A percentile compares a stretch with the other conserved stretches of the same genome.
phyloP scores from a whole-genome alignment of 2,888 invertebrate species.

The Phyllotreta striolata region DNA sequence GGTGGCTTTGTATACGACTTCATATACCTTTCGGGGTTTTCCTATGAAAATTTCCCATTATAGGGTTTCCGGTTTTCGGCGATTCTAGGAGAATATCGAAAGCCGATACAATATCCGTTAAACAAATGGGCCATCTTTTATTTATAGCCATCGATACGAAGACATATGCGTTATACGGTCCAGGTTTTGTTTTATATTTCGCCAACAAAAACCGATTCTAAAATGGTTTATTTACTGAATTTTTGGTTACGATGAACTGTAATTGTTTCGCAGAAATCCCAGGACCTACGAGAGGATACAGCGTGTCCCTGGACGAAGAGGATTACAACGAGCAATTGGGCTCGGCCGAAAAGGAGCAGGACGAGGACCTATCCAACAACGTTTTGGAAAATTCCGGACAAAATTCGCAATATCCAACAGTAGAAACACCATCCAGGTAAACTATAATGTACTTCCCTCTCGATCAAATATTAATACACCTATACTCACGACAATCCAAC shows the following conservation, averaged over 20 bases:
- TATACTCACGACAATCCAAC: background rate
- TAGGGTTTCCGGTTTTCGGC: slow-evolving; percentile 1
- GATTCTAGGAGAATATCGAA: slow-evolving; percentile 16
- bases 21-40: too few relatives aligned
- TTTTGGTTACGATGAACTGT: background rate
- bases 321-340: slow-evolving; percentile 74
- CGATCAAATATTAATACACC: background rate
- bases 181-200: background rate
- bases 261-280: slow-evolving; percentile 71
- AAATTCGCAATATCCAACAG: slow-evolving; percentile 35
- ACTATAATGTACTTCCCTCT: background rate
- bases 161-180: too few relatives aligned
- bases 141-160: slow-evolving; percentile 10
- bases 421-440: slow-evolving; percentile 40
- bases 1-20: too few relatives aligned
- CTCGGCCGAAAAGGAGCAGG: slow-evolving; percentile 76
- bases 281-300: slow-evolving; percentile 70
- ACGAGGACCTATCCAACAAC: slow-evolving; percentile 64
- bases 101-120: slow-evolving; percentile 26
- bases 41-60: slow-evolving; percentile 10
- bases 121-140: slow-evolving; percentile 26
- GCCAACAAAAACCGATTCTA: too few relatives aligned
- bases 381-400: slow-evolving; percentile 49
- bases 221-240: background rate
- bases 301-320: slow-evolving; percentile 63